phyloP scores from a whole-genome alignment of 2,888 invertebrate species.

The Marasmarcha lunaedactyla region DNA sequence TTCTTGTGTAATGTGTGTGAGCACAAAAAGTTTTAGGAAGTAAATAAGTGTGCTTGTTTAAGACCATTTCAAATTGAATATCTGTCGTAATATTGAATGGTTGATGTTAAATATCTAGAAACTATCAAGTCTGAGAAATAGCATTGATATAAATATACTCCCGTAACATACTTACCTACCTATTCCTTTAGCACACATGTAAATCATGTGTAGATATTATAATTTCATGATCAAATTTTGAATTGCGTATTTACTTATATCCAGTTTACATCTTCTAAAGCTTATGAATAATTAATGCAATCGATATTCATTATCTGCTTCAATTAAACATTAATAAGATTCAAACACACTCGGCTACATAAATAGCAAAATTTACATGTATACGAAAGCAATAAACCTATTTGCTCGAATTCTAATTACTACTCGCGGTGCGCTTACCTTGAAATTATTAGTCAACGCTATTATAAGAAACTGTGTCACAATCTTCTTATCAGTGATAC shows the following conservation, averaged over 20 bases:
- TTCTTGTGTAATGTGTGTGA: too few relatives aligned
- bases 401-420: background rate
- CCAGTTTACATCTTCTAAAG: background rate
- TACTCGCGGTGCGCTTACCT: background rate
- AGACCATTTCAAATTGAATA: too few relatives aligned
- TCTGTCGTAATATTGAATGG: too few relatives aligned
- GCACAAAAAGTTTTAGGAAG: too few relatives aligned
- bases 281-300: background rate
- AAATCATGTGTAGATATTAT: background rate
- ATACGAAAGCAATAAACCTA: background rate
- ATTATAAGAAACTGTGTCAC: slow-evolving; percentile 1
- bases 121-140: too few relatives aligned
- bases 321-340: too few relatives aligned
- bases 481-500: slow-evolving; percentile 16
- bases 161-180: too few relatives aligned
- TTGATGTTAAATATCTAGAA: too few relatives aligned
- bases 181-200: background rate
- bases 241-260: too few relatives aligned
- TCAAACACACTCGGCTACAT: background rate
- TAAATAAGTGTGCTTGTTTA: too few relatives aligned
- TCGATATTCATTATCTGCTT: background rate
- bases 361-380: background rate
- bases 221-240: too few relatives aligned
- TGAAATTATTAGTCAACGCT: background rate
- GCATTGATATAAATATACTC: too few relatives aligned